These are phyloP conservation scores for Chrysogorgia sp. DNA, from an alignment of 92 coral and sea anemone genomes.

Conservation along the genomic window DNA sequence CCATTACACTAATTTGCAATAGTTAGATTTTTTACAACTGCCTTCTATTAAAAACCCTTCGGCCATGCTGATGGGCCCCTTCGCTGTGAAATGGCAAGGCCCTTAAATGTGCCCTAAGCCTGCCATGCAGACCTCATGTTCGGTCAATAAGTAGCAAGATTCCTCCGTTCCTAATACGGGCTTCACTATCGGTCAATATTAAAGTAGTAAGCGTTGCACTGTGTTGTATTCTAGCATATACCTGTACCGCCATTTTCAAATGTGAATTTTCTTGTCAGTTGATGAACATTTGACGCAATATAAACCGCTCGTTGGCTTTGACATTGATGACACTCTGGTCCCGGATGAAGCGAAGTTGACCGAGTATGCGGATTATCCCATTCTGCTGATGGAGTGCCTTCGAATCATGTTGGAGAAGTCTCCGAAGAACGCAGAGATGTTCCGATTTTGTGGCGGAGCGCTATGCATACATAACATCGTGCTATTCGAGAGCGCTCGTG, in stretches of 20 bases:
- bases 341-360: conserved; percentile 14
- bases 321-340: conserved; percentile 3
- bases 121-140: too few species aligned
- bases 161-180: too few species aligned
- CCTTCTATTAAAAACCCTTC: too few species aligned
- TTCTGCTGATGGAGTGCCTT: conserved; percentile 90
- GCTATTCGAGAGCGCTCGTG: conserved; percentile 73
- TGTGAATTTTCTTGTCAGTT: background rate
- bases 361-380: conserved; percentile 68
- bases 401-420: conserved; percentile 79
- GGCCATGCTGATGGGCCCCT: too few species aligned
- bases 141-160: too few species aligned
- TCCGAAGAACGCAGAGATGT: conserved; percentile 79
- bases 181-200: too few species aligned
- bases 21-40: too few species aligned
- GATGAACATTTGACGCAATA: background rate
- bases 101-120: too few species aligned
- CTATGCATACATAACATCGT: conserved; percentile 89
- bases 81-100: too few species aligned
- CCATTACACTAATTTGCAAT: too few species aligned
- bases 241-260: background rate
- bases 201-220: too few species aligned
- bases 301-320: background rate
- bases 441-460: conserved; percentile 91
- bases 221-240: too few species aligned